Evolutionary conservation across 2,888 invertebrate species (phyloP), one percentile per base, ranked within the genome.

Genomic region (Seira ritae): DNA sequence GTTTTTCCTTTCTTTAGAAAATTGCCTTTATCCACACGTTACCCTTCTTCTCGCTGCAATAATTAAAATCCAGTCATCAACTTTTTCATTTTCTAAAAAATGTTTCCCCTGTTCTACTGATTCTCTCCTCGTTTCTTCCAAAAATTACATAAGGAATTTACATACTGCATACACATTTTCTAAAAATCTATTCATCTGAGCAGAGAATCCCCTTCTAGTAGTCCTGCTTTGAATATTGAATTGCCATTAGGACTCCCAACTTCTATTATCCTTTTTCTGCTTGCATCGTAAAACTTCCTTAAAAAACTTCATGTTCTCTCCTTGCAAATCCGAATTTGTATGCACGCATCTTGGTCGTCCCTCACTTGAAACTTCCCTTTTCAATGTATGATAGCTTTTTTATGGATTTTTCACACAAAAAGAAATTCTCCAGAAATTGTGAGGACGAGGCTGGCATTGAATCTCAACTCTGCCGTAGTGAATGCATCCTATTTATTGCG

Each of bases 191-290:
- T 55, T 55, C 12, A 12, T 55, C 31, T 31, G 55, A n/a, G 17
- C 15, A 55, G 17, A 12, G 17, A 37, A 37, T 68, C 68, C 68
- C 68, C 68, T 31, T 37, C 24, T 67, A 6, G 23, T 17, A 20
- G 24, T 37, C 17, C 17, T 68, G 55, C 17, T 6, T 22, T 50
- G 71, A 71, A 71, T 55, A 71, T 71, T 71, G 71, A 71, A 71
- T 71, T 70, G 42, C 3, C 55, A 55, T 55, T 42, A 55, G 55
- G 15, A 17, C 15, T 55, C 55, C n/a, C 17, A n/a, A 17, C 55
- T 55, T 12, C 55, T 15, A 55, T 55, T 55, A 55, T 55, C 15
- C 55, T 12, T 55, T n/a, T 55, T 55, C 12, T 55, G n/a, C 17
- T 55, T 3, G 55, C 1, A 55, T 55, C 55, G 12, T 55, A 55